Base-by-base conservation (phyloP, 2,888 invertebrate genomes). In the Cheilosia vernalis region DNA sequence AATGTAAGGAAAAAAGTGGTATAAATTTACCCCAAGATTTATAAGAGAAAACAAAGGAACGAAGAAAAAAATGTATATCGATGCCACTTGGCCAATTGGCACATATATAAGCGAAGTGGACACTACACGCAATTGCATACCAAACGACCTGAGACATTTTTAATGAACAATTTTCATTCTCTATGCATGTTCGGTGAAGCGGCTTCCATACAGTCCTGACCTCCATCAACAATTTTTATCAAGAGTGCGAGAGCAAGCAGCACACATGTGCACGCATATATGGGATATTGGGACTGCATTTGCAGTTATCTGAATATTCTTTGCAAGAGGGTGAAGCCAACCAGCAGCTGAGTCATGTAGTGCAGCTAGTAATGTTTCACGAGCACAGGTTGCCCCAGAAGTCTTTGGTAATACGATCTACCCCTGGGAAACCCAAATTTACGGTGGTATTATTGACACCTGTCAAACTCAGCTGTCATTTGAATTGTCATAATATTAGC, bases 61-160 rank as follows among this genome's bases (percentile, higher is more conserved):
- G 44, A 44, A 44, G 15, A 44, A 44, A 37, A 27, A 47, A 61
- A n/a, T n/a, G 2, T 7, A 21, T 21, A 47, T 49, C 47, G 47
- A 63, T 21, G 30, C 27, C 15, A 63, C 63, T 63, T 61, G 61
- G 30, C 27, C 19, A 63, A 47, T 63, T 61, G 61, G 61, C 30
- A 61, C 61, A 61, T 47, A 47, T 47, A 47, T 47, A 61, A 30
- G 47, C 33, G 0, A 49, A 33, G 47, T 63, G 47, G 47, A 63
- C 47, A 63, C 47, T 33, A 21, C 63, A 24, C 58, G 19, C 40
- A 40, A 40, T 21, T 58, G 58, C 21, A 37, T 13, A 33, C 17
- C 13, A 37, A 53, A 30, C 53, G 37, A 37, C 19, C 17, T 37
- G 21, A 6, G 13, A 19, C 40, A n/a, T n/a, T 6, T 53, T 53